A percentile compares a stretch with the other conserved stretches of the same genome.
Conservation (phyloP, 2,888 invertebrate genomes). For the Parnassius orleans region DNA sequence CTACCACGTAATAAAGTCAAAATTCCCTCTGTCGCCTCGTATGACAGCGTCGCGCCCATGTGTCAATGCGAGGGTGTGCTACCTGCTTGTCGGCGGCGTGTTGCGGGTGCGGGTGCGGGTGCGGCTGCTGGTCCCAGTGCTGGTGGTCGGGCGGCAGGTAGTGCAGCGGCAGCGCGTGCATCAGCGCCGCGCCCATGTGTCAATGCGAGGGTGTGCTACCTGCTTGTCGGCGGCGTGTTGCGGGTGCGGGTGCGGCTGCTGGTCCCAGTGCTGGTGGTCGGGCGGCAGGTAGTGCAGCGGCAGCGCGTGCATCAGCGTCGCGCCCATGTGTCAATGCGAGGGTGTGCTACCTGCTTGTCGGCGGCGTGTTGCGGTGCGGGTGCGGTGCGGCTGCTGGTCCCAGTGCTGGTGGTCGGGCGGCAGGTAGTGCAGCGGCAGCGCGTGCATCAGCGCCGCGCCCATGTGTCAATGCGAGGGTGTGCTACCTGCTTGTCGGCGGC, state of each 20-base stretch:
- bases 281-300: conserved; percentile 72
- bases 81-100: conserved; percentile 61
- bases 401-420: conserved; percentile 58
- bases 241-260: conserved; percentile 41
- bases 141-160: conserved; percentile 61
- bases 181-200: conserved; percentile 41
- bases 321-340: neutral
- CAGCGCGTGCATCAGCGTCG: conserved; percentile 66
- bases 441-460: conserved; percentile 49
- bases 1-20: too few species aligned
- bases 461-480: neutral
- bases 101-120: conserved; percentile 41
- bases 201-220: conserved; percentile 36
- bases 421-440: conserved; percentile 73
- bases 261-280: conserved; percentile 60
- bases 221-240: conserved; percentile 59
- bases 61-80: neutral
- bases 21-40: too few species aligned
- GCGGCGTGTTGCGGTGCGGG: conserved; percentile 44
- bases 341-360: conserved; percentile 54
- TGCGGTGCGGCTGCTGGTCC: conserved; percentile 50
- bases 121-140: conserved; percentile 58
- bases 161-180: conserved; percentile 73
- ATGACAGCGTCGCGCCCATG: neutral
- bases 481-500: conserved; percentile 57